Conservation (phyloP, 2,113 vertebrate genomes). For the Aptenodytes patagonicus region DNA sequence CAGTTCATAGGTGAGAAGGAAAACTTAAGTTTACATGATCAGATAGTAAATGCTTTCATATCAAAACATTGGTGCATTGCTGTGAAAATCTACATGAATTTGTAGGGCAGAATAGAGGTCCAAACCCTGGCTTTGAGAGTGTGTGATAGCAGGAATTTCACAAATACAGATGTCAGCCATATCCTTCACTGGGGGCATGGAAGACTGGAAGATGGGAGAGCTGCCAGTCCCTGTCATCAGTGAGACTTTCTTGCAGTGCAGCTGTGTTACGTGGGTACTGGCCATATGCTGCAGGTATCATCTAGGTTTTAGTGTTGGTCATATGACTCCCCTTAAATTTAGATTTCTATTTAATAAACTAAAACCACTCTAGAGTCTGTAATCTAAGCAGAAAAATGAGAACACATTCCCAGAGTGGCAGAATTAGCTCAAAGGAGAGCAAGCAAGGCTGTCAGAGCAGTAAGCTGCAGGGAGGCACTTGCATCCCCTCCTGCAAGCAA, state of each 20-base stretch:
- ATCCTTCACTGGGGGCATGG: background rate
- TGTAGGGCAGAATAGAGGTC: background rate
- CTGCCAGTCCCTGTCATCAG: background rate
- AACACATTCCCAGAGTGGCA: background rate
- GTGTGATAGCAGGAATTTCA: background rate
- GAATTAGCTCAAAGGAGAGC: background rate
- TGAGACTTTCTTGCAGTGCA: background rate
- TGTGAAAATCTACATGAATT: background rate
- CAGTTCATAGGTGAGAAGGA: background rate
- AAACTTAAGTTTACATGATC: background rate
- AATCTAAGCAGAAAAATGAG: background rate
- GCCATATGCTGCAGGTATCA: background rate
- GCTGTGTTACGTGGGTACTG: background rate
- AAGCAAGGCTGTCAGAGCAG: background rate
- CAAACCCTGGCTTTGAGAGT: background rate
- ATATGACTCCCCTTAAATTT: background rate
- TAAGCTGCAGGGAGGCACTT: background rate
- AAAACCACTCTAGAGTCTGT: background rate
- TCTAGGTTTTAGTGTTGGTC: background rate
- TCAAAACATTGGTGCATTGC: background rate
- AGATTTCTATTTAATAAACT: background rate
- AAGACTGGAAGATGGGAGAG: background rate
- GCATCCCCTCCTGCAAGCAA: background rate
- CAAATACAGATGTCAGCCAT: background rate
- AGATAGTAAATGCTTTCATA: background rate